phyloP scores from a whole-genome alignment of 2,113 vertebrate species.

The Gymnarchus niloticus region DNA sequence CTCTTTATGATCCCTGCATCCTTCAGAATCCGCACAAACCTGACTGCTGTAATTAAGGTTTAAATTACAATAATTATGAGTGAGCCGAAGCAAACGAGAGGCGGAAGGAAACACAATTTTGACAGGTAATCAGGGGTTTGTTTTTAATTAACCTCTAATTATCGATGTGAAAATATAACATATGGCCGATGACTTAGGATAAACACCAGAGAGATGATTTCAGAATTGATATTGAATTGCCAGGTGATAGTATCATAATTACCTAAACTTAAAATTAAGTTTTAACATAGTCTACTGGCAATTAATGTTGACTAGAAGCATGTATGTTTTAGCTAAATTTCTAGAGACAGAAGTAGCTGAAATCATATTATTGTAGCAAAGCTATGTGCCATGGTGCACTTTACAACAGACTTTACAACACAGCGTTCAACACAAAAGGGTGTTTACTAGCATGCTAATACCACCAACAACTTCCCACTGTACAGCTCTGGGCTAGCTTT shows the following conservation, averaged over 20 bases:
- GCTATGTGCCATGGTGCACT: too few species aligned
- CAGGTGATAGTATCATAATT: not conserved
- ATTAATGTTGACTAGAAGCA: not conserved
- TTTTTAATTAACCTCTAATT: conserved; percentile 9
- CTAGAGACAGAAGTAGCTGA: not conserved
- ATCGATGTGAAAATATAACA: not conserved
- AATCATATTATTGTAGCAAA: too few species aligned
- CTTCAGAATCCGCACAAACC: not conserved
- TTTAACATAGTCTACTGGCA: not conserved
- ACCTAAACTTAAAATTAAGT: not conserved
- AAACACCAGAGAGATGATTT: not conserved
- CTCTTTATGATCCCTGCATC: too few species aligned
- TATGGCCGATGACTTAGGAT: not conserved
- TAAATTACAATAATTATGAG: conserved; percentile 13
- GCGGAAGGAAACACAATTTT: not conserved
- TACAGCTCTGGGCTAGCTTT: too few species aligned
- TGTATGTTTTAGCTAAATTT: conserved; percentile 5
- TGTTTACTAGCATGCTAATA: too few species aligned
- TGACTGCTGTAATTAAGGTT: not conserved
- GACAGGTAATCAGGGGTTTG: not conserved
- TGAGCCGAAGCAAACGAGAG: not conserved
- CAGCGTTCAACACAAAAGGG: too few species aligned
- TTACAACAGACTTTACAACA: too few species aligned
- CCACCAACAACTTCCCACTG: too few species aligned
- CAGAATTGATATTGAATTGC: not conserved